These are phyloP conservation scores for Nowickia ferox DNA, from an alignment of 2,888 invertebrate genomes.

Conservation along the genomic window DNA sequence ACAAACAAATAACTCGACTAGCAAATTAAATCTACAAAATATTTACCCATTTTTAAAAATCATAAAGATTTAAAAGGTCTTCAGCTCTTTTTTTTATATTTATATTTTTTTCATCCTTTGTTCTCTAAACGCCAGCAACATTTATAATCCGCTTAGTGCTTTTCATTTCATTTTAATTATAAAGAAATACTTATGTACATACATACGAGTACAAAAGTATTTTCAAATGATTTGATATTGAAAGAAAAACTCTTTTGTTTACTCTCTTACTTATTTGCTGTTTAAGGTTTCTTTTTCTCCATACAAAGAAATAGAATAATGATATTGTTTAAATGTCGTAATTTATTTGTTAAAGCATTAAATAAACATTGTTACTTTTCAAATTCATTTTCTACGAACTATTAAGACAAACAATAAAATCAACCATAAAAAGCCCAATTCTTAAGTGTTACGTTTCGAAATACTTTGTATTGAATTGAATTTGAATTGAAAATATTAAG, in stretches of 20 bases:
- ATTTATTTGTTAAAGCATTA: constrained; percentile 66
- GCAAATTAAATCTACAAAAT: not conserved
- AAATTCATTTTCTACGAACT: constrained; percentile 65
- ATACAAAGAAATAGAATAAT: constrained; percentile 10
- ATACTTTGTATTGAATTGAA: constrained; percentile 39
- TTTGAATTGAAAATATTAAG: constrained; percentile 43
- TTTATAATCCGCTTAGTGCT: constrained; percentile 41
- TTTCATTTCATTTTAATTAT: constrained; percentile 40
- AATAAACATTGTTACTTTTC: constrained; percentile 60
- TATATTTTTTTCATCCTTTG: not conserved
- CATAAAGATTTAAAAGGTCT: not conserved
- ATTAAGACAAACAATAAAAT: constrained; percentile 53
- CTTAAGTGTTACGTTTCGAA: constrained; percentile 43
- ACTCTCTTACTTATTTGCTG: constrained; percentile 15
- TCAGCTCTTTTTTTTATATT: constrained; percentile 1
- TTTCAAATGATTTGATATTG: not conserved
- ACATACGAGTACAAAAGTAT: too few relatives aligned
- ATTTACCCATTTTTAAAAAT: constrained; percentile 4
- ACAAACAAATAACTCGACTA: too few relatives aligned
- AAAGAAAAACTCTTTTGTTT: constrained; percentile 35
- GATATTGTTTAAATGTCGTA: constrained; percentile 59
- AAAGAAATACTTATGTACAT: constrained; percentile 3
- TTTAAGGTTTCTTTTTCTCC: not conserved
- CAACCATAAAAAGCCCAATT: constrained; percentile 4
- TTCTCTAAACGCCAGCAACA: constrained; percentile 50